A percentile compares a stretch with the other conserved stretches of the same genome.
These are phyloP conservation scores for Limnodromus scolopaceus DNA, from an alignment of 2,797 vertebrate species.

Conservation along the genomic window DNA sequence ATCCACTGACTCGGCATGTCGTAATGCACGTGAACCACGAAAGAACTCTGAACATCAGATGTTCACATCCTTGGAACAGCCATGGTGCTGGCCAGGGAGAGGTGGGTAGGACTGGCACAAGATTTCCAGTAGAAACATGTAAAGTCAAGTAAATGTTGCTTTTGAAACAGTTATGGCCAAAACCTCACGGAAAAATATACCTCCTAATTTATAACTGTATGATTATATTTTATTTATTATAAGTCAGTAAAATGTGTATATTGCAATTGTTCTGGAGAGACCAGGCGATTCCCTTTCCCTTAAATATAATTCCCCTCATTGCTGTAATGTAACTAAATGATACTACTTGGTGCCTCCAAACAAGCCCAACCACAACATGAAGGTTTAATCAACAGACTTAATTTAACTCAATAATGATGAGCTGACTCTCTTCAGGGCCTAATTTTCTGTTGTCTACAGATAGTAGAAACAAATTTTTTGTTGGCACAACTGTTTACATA, in stretches of 20 bases:
- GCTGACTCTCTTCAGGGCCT: not conserved
- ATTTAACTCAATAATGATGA: slow-evolving; percentile 22
- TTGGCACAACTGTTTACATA: not conserved
- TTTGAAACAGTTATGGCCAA: not conserved
- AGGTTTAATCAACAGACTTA: slow-evolving; percentile 30
- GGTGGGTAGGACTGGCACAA: not conserved
- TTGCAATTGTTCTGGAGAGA: not conserved
- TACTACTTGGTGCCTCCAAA: not conserved
- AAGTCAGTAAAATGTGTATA: not conserved
- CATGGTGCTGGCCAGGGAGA: not conserved
- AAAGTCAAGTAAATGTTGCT: not conserved
- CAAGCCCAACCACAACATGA: not conserved
- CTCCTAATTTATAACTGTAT: not conserved
- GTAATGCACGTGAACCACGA: not conserved
- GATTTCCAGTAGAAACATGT: not conserved
- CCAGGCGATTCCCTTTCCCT: not conserved
- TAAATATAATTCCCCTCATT: not conserved
- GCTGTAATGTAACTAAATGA: not conserved
- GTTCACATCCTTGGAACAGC: not conserved
- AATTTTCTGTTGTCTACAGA: slow-evolving; percentile 11
- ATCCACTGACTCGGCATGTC: accelerated
- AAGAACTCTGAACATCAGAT: not conserved
- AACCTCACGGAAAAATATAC: not conserved
- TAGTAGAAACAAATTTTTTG: not conserved
- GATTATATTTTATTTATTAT: not conserved